Percentiles rank a stretch among this genome's conserved stretches.
Conservation (phyloP, 64 coral and sea anemone genomes). For the Actinia equina region DNA sequence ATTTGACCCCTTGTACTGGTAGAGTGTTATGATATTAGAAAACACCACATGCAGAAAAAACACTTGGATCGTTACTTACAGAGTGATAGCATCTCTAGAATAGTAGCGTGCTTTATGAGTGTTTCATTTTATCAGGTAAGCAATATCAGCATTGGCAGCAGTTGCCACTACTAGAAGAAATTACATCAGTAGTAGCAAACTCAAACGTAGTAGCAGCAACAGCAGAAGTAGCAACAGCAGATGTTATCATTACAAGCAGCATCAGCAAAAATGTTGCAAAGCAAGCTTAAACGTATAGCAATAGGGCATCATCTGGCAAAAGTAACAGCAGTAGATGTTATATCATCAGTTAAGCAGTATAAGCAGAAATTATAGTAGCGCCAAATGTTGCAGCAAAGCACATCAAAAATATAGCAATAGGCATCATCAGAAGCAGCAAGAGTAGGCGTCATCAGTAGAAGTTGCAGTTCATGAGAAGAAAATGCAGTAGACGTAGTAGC, state of each 20-base stretch:
- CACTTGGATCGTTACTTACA: too few species aligned
- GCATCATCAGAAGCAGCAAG: neutral
- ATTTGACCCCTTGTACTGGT: neutral
- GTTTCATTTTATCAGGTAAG: too few species aligned
- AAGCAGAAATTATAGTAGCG: neutral
- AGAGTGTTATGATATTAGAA: neutral
- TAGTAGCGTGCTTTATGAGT: neutral
- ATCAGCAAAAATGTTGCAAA: too few species aligned
- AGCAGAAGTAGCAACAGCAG: neutral
- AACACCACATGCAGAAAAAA: neutral
- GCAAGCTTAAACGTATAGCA: too few species aligned
- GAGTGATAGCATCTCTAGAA: too few species aligned
- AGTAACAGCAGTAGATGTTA: too few species aligned
- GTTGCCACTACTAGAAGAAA: neutral
- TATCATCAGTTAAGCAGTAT: too few species aligned
- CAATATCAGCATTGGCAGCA: neutral
- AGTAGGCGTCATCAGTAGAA: constrained; percentile 3
- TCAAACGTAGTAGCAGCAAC: neutral
- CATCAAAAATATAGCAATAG: neutral
- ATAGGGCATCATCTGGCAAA: too few species aligned
- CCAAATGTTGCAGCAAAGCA: neutral
- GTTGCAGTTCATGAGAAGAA: neutral
- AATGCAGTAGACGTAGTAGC: neutral
- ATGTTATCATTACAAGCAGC: too few species aligned
- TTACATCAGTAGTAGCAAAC: neutral